These are phyloP conservation scores for Prionailurus viverrinus DNA, from an alignment of 2,113 vertebrate genomes.

Conservation along the genomic window DNA sequence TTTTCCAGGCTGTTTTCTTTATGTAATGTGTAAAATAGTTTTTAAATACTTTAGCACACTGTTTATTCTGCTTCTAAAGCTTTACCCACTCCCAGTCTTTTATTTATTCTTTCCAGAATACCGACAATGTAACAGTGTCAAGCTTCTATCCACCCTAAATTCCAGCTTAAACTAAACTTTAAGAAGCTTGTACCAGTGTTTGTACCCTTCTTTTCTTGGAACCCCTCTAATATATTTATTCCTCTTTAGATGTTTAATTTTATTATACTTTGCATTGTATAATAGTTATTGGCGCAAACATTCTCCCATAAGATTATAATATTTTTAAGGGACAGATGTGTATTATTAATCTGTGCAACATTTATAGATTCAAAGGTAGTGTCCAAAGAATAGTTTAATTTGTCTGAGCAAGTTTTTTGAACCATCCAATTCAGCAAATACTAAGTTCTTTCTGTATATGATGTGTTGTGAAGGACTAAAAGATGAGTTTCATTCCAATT, in stretches of 20 bases:
- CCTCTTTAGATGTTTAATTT: background rate
- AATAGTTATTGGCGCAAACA: background rate
- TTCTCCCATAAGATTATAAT: background rate
- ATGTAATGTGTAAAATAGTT: background rate
- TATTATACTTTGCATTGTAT: background rate
- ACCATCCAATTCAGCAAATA: slow-evolving; percentile 9
- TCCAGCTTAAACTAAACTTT: background rate
- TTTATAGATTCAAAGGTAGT: slow-evolving; percentile 29
- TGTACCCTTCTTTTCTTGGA: background rate
- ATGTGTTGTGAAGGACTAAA: background rate
- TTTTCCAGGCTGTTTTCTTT: slow-evolving; percentile 35
- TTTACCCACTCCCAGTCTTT: background rate
- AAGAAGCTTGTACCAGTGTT: background rate
- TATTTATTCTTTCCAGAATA: slow-evolving; percentile 7
- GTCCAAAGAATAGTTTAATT: slow-evolving; percentile 21
- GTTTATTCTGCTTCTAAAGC: slow-evolving; percentile 11
- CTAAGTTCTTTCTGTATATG: background rate
- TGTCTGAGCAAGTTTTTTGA: slow-evolving; percentile 24
- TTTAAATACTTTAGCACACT: background rate
- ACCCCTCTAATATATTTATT: background rate
- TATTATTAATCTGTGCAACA: slow-evolving; percentile 50
- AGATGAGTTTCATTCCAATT: background rate
- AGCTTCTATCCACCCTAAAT: background rate
- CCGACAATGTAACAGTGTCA: background rate
- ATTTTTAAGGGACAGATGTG: background rate